Conservation (phyloP, 2,113 vertebrate genomes). For the Garra rufa region DNA sequence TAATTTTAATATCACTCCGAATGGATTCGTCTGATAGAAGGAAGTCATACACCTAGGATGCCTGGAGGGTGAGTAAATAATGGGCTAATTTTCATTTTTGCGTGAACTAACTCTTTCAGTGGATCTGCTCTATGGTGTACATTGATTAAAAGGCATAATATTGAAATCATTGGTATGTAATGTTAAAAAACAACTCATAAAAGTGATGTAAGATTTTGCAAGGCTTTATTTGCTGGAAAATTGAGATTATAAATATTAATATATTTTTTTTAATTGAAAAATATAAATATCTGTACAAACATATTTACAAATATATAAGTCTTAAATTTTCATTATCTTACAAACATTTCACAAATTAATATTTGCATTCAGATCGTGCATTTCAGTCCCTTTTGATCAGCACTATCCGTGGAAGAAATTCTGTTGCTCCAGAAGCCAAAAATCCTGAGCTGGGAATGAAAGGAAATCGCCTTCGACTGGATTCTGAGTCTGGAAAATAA, state of each 20-base stretch:
- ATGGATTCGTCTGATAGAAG: too few relatives aligned
- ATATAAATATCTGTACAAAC: slow-evolving; percentile 54
- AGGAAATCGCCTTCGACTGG: neutral
- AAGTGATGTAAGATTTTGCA: neutral
- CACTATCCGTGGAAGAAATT: slow-evolving; percentile 41
- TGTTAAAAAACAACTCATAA: neutral
- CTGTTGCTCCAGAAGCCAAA: slow-evolving; percentile 43
- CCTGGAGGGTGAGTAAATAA: too few relatives aligned
- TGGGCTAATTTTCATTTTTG: too few relatives aligned
- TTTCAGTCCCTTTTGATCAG: slow-evolving; percentile 5
- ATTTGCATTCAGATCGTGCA: neutral
- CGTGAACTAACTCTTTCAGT: too few relatives aligned
- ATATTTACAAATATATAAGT: slow-evolving; percentile 45
- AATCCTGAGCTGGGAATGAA: slow-evolving; percentile 30
- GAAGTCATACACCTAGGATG: too few relatives aligned
- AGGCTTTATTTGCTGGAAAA: slow-evolving; percentile 14
- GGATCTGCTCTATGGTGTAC: neutral
- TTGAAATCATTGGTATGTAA: neutral
- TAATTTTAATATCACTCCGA: too few relatives aligned
- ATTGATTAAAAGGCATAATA: neutral
- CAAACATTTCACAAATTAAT: neutral
- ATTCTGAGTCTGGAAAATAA: slow-evolving; percentile 35
- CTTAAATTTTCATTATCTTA: neutral
- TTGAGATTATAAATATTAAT: slow-evolving; percentile 42
- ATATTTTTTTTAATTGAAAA: slow-evolving; percentile 42